Evolutionary conservation across 2,797 vertebrate genomes (phyloP).

Genomic region (Carcharodon carcharias): DNA sequence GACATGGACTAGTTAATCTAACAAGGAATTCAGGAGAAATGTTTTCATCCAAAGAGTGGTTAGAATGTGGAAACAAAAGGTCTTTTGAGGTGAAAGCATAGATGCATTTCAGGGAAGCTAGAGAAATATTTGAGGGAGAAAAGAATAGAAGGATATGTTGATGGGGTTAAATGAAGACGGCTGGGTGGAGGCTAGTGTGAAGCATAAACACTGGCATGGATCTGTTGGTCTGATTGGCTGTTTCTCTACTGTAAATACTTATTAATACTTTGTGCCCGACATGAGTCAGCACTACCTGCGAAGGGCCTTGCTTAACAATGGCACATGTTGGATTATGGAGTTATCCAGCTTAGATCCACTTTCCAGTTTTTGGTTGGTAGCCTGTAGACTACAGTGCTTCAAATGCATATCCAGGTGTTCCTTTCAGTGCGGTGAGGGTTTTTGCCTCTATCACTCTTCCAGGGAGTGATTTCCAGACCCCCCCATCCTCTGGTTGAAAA

Average conservation of each 20-base stretch:
- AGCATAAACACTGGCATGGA: background rate
- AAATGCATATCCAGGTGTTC: background rate
- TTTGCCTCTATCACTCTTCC: background rate
- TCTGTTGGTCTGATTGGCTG: background rate
- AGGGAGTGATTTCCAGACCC: background rate
- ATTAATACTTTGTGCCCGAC: background rate
- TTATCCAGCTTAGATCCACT: background rate
- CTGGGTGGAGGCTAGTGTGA: background rate
- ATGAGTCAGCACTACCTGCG: background rate
- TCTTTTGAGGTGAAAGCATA: background rate
- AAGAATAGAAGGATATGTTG: background rate
- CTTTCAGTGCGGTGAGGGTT: background rate
- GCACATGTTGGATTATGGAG: background rate
- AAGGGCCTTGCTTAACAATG: background rate
- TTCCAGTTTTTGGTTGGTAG: too few species aligned
- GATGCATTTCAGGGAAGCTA: background rate
- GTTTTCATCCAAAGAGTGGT: background rate
- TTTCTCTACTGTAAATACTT: background rate
- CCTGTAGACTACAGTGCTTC: background rate
- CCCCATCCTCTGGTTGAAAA: background rate
- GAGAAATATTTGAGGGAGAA: background rate
- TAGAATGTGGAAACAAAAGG: background rate
- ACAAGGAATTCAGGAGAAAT: background rate
- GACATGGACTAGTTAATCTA: background rate
- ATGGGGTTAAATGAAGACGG: background rate